Evolutionary conservation across 2,888 invertebrate genomes (phyloP).

Genomic region (Pseudococcus longispinus): DNA sequence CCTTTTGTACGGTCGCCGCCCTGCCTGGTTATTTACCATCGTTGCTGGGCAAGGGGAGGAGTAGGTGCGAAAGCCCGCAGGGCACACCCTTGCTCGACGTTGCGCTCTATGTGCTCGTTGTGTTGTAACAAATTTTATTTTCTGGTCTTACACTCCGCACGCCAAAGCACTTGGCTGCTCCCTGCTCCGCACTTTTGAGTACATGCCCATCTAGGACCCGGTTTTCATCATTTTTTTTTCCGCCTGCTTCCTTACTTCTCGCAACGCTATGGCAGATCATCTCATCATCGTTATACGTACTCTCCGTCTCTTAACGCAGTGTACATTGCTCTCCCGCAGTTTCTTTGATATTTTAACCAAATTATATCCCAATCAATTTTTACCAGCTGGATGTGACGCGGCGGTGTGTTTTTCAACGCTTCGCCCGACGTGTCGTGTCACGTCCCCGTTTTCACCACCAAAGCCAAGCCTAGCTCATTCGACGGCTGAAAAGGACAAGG

Average conservation of each 20-base stretch:
- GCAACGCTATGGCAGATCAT: conserved; percentile 32
- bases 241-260: not conserved
- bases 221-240: not conserved
- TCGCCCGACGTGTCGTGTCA: not conserved
- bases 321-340: conserved; percentile 51
- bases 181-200: not conserved
- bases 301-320: conserved; percentile 40
- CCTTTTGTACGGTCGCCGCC: not conserved
- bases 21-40: not conserved
- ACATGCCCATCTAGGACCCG: not conserved
- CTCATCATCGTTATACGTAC: conserved; percentile 49
- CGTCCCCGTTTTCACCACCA: not conserved
- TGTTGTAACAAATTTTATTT: conserved; percentile 56
- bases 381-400: conserved; percentile 50
- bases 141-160: conserved; percentile 51
- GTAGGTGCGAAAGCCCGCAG: conserved; percentile 39
- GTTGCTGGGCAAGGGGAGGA: not conserved
- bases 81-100: conserved; percentile 45
- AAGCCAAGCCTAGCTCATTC: not conserved
- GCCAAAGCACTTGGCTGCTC: conserved; percentile 32
- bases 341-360: conserved; percentile 56
- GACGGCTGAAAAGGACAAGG: not conserved
- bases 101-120: conserved; percentile 47
- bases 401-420: conserved; percentile 5
- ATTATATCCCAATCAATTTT: conserved; percentile 56